Percentiles rank a stretch among this genome's conserved stretches.
phyloP scores from a whole-genome alignment of 1,140 invertebrate species.

The Varroa destructor region DNA sequence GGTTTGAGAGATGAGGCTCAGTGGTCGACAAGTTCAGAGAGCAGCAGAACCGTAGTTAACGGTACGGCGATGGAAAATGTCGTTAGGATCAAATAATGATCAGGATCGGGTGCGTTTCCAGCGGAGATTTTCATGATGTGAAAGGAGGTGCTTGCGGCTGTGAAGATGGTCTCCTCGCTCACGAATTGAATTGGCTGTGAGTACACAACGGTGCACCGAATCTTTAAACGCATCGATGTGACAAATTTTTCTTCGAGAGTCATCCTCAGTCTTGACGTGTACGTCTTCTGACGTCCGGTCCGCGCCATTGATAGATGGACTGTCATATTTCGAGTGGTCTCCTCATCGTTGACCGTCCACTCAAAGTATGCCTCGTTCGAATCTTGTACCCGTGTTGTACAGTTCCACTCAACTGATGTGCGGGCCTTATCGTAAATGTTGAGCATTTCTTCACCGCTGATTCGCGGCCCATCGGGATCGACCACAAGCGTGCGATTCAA shows the following conservation, averaged over 20 bases:
- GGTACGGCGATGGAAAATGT: no score
- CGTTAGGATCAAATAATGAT: no score
- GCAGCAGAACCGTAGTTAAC: no score
- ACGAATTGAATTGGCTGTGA: constrained; percentile 19
- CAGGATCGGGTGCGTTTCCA: no score
- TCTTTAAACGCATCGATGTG: constrained; percentile 14
- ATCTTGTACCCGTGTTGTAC: constrained; percentile 10
- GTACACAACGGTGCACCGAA: constrained; percentile 19
- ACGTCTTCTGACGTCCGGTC: constrained; percentile 23
- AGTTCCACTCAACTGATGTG: constrained; percentile 24
- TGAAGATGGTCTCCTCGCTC: constrained; percentile 24
- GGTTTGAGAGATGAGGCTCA: no score
- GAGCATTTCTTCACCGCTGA: constrained; percentile 15
- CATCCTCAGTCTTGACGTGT: constrained; percentile 24
- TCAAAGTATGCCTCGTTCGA: constrained; percentile 21
- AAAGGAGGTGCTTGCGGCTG: constrained; percentile 11
- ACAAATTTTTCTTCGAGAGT: constrained; percentile 22
- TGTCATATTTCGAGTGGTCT: constrained; percentile 20
- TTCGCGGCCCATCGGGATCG: constrained; percentile 19
- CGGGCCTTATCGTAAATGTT: constrained; percentile 27
- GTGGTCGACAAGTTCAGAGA: no score
- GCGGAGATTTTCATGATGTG: constrained; percentile 25
- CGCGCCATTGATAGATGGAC: constrained; percentile 23
- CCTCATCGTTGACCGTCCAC: constrained; percentile 26
- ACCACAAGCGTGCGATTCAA: constrained; percentile 5